A percentile compares a stretch with the other conserved stretches of the same genome.
Evolutionary conservation across 1,140 invertebrate genomes (phyloP).

Genomic region (Aculops lycopersici): DNA sequence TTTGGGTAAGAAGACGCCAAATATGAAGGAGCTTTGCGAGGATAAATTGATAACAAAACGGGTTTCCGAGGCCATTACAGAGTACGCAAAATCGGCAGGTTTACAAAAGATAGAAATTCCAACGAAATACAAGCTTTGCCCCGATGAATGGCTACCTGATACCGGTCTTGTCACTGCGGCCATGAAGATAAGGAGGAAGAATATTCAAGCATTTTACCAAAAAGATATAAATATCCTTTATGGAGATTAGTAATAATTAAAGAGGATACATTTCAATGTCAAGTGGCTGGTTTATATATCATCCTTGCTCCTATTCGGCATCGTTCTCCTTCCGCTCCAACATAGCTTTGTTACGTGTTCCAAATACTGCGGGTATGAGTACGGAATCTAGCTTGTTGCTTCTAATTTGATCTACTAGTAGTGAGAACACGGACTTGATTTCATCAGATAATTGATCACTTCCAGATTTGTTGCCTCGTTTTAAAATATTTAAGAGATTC

Average conservation of each 20-base stretch:
- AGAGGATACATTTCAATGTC: no score
- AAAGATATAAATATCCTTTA: constrained; percentile 71
- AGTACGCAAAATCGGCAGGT: constrained; percentile 35
- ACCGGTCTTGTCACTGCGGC: constrained; percentile 22
- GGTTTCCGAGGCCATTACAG: constrained; percentile 39
- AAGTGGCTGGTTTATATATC: no score
- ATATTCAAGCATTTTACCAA: constrained; percentile 47
- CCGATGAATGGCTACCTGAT: constrained; percentile 20
- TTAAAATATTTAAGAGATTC: no score
- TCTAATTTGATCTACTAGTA: no score
- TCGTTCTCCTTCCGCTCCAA: no score
- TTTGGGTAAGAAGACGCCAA: constrained; percentile 23
- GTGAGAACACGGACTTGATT: no score
- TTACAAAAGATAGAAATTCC: constrained; percentile 17
- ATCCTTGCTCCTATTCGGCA: no score
- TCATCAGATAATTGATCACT: no score
- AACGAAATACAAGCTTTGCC: constrained; percentile 15
- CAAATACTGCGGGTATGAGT: no score
- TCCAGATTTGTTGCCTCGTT: no score
- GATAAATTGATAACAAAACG: constrained; percentile 32
- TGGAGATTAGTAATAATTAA: constrained; percentile 11
- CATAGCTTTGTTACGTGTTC: no score
- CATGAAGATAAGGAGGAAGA: constrained; percentile 15
- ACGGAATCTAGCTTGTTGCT: no score
- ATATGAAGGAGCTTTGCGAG: constrained; percentile 38